Percentiles rank a stretch among this genome's conserved stretches.
Conservation (phyloP, 2,797 vertebrate genomes). For the Chelon auratus region DNA sequence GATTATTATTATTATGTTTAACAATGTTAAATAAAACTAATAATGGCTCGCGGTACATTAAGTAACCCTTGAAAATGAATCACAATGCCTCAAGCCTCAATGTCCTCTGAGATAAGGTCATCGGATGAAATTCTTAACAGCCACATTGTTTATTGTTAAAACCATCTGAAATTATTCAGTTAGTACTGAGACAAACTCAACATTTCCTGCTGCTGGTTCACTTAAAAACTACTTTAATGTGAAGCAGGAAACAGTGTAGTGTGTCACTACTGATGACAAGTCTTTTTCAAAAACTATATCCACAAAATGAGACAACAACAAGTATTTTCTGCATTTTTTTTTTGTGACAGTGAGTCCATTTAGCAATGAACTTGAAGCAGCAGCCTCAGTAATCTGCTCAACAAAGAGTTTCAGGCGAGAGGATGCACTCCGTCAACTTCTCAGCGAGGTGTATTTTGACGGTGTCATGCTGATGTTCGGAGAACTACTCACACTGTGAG, state of each 20-base stretch:
- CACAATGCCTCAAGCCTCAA: no score
- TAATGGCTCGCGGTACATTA: no score
- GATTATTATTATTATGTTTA: no score
- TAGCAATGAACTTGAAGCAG: neutral
- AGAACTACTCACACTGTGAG: conserved; percentile 8
- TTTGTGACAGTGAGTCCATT: neutral
- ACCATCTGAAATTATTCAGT: neutral
- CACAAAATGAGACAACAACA: neutral
- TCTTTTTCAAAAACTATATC: neutral
- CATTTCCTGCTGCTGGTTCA: neutral
- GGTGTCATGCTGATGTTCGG: neutral
- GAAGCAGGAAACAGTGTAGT: neutral
- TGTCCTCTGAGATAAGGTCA: no score
- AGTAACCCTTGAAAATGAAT: no score
- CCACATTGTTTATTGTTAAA: neutral
- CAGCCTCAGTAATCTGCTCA: neutral
- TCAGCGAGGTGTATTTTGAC: neutral
- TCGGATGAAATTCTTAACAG: neutral
- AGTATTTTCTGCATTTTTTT: neutral
- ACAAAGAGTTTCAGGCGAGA: neutral
- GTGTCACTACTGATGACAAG: neutral
- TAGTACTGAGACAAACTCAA: neutral
- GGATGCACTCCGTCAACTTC: neutral
- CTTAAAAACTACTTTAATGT: neutral
- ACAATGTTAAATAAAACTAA: no score